Conservation (phyloP, 2,888 invertebrate species). For the Eucriotettix oculatus region DNA sequence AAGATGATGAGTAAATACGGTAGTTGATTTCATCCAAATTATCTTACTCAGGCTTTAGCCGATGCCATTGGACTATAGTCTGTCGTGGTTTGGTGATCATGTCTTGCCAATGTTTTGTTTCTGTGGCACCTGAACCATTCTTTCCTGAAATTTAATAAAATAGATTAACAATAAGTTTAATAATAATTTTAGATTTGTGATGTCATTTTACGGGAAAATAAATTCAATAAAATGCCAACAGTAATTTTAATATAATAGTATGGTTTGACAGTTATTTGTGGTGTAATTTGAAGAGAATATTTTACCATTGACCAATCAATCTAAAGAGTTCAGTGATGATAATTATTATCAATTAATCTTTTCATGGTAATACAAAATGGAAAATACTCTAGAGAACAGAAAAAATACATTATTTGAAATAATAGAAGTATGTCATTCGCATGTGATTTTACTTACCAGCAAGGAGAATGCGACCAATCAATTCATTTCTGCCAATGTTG, state of each 20-base stretch:
- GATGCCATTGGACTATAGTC: constrained; percentile 93
- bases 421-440: too few relatives aligned
- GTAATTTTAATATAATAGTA: too few relatives aligned
- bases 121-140: constrained; percentile 85
- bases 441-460: constrained; percentile 45
- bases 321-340: too few relatives aligned
- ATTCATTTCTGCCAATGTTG: constrained; percentile 84
- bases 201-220: too few relatives aligned
- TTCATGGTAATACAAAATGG: too few relatives aligned
- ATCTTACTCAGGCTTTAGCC: constrained; percentile 77
- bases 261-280: too few relatives aligned
- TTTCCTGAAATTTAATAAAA: constrained; percentile 41
- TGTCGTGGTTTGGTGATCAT: constrained; percentile 95
- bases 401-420: too few relatives aligned
- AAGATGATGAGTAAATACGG: neutral
- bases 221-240: too few relatives aligned
- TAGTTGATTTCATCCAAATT: neutral
- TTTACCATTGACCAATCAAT: too few relatives aligned
- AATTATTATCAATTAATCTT: too few relatives aligned
- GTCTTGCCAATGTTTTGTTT: constrained; percentile 96
- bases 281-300: too few relatives aligned
- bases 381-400: too few relatives aligned
- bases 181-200: neutral
- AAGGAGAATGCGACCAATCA: constrained; percentile 80
- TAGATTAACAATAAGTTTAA: neutral